Percentiles rank a stretch among this genome's conserved stretches.
phyloP scores from a whole-genome alignment of 2,797 vertebrate genomes.

The Anniella stebbinsi region DNA sequence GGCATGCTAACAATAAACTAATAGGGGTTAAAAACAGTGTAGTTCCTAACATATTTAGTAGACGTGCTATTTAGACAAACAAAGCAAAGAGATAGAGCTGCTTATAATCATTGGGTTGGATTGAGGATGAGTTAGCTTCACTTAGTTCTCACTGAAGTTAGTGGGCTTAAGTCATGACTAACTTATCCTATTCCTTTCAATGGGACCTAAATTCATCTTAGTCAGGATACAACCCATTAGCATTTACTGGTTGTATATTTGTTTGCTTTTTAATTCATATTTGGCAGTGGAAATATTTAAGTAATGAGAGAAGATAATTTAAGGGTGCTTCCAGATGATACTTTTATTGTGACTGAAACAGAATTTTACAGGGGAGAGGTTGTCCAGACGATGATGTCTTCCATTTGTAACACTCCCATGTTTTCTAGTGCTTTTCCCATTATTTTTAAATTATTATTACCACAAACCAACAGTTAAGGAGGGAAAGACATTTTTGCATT shows the following conservation, averaged over 20 bases:
- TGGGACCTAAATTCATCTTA: background rate
- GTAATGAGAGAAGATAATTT: slow-evolving; percentile 1
- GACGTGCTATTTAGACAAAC: background rate
- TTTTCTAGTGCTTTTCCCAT: background rate
- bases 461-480: background rate
- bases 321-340: background rate
- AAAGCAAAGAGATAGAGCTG: background rate
- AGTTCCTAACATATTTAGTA: background rate
- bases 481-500: background rate
- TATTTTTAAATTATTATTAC: background rate
- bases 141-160: background rate
- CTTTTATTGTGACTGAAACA: slow-evolving; percentile 20
- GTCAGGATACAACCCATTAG: background rate
- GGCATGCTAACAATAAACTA: background rate
- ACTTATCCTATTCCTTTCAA: no score
- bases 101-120: background rate
- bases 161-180: background rate
- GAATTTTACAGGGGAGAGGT: background rate
- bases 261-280: background rate
- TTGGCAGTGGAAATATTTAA: background rate
- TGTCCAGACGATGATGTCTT: background rate
- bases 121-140: background rate
- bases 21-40: background rate
- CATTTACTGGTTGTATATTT: background rate
- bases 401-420: background rate